Evolutionary conservation across 1,140 invertebrate species (phyloP).

Genomic region (Babylonia areolata): DNA sequence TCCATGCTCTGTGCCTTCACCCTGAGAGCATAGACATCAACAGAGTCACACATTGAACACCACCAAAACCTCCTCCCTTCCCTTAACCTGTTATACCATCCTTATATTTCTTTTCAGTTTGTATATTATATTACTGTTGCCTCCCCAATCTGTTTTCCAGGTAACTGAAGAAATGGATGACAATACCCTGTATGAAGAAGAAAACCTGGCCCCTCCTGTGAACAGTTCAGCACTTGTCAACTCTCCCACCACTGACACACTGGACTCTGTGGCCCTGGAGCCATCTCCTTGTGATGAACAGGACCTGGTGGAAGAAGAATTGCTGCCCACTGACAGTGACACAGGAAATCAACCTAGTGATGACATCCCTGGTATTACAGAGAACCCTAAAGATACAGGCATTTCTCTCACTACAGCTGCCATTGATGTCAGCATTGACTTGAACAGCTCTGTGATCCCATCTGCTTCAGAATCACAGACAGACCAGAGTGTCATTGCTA

Average conservation of each 20-base stretch:
- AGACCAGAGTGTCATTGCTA: too few relatives aligned
- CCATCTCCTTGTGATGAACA: slow-evolving; percentile 59
- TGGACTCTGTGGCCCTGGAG: slow-evolving; percentile 69
- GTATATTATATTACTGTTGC: too few relatives aligned
- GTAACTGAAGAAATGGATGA: background rate
- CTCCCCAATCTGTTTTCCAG: too few relatives aligned
- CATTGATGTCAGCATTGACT: slow-evolving; percentile 20
- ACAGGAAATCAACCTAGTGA: background rate
- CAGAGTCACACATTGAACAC: too few relatives aligned
- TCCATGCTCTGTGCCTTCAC: too few relatives aligned
- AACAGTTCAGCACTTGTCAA: slow-evolving; percentile 42
- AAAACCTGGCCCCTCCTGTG: background rate
- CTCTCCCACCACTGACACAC: slow-evolving; percentile 68
- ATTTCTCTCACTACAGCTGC: background rate
- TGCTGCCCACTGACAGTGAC: background rate
- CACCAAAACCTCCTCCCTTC: too few relatives aligned
- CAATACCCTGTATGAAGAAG: slow-evolving; percentile 32
- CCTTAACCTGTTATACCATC: too few relatives aligned
- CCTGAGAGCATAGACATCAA: too few relatives aligned
- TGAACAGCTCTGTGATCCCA: slow-evolving; percentile 18
- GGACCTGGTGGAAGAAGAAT: slow-evolving; percentile 33
- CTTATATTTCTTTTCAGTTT: too few relatives aligned
- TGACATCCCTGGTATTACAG: background rate
- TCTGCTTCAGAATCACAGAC: slow-evolving; percentile 8
- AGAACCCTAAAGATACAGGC: background rate